Evolutionary conservation across 2,888 invertebrate genomes (phyloP), one percentile per base, ranked within the genome.

Genomic region (Dryadula phaetusa): DNA sequence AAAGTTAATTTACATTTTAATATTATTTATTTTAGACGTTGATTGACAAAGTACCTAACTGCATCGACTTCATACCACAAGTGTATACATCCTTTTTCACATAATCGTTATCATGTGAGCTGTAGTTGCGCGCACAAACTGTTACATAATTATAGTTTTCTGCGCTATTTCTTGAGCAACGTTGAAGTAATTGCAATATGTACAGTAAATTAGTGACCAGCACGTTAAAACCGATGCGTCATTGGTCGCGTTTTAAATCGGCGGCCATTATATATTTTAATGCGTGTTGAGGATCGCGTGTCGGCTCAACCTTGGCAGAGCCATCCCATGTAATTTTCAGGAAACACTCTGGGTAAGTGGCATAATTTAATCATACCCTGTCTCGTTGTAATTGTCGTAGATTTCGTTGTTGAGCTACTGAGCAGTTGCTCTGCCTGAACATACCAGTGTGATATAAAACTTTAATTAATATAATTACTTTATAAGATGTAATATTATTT

Each of bases 301-400:
- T 83, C 81, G 71, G 74, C 73, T 82, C 86, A 91, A 83, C 92
- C 92, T 92, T 92, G 90, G 79, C 80, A 84, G 88, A 88, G 83
- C 79, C 91, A 91, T 92, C 91, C 90, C 88, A 86, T 89, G 86
- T 90, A 89, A 92, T 91, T 91, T 91, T 90, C 90, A 92, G 92
- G 92, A 91, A 92, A 92, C 86, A 91, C 86, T 90, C 83, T 74
- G 82, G 81, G 80, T 88, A 89, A 90, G 86, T 90, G 89, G 87
- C 88, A 90, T 90, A 91, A 91, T 91, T 91, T 92, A 92, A 92
- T 92, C 90, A 90, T 88, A 88, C 83, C 87, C 90, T 90, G 90
- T 83, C 87, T 82, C 80, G 74, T 77, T 77, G 79, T 91, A 90
- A 91, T 92, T 90, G 89, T 90, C 84, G 86, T 89, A 86, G 86